Conservation (phyloP, 2,113 vertebrate genomes). For the Oncorhynchus kisutch region DNA sequence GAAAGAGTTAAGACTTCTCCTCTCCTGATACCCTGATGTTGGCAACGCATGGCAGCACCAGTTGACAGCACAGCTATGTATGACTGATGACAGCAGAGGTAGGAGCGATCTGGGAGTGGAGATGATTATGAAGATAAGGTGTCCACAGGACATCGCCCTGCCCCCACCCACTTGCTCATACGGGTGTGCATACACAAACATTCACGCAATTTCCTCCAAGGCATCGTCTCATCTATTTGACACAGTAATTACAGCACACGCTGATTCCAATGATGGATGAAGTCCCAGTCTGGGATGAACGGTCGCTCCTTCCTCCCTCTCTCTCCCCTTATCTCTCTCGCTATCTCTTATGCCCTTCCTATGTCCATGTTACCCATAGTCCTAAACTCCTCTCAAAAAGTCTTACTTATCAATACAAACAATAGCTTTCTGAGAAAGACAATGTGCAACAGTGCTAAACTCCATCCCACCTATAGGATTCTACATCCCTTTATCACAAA, state of each 20-base stretch:
- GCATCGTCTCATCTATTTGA: conserved; percentile 79
- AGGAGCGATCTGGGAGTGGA: conserved; percentile 36
- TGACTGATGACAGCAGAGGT: conserved; percentile 74
- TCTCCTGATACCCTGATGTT: conserved; percentile 65
- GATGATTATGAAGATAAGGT: conserved; percentile 71
- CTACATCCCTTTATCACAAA: too few relatives aligned
- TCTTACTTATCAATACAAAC: conserved; percentile 3
- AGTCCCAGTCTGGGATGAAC: conserved; percentile 77
- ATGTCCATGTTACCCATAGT: too few relatives aligned
- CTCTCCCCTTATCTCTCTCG: conserved; percentile 7
- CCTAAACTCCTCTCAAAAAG: not conserved
- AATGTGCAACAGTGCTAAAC: too few relatives aligned
- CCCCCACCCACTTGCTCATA: not conserved
- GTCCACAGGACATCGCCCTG: conserved; percentile 54
- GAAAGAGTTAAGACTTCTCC: conserved; percentile 64
- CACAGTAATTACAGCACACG: conserved; percentile 84
- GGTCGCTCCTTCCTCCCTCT: conserved; percentile 45
- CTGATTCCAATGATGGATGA: conserved; percentile 83
- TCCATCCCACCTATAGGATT: too few relatives aligned
- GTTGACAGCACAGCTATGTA: conserved; percentile 74
- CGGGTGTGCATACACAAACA: not conserved
- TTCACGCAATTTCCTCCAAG: conserved; percentile 59
- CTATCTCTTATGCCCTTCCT: not conserved
- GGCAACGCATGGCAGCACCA: conserved; percentile 72
- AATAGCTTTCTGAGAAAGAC: not conserved